phyloP scores from a whole-genome alignment of 2,797 vertebrate species.

The Alcedo atthis region DNA sequence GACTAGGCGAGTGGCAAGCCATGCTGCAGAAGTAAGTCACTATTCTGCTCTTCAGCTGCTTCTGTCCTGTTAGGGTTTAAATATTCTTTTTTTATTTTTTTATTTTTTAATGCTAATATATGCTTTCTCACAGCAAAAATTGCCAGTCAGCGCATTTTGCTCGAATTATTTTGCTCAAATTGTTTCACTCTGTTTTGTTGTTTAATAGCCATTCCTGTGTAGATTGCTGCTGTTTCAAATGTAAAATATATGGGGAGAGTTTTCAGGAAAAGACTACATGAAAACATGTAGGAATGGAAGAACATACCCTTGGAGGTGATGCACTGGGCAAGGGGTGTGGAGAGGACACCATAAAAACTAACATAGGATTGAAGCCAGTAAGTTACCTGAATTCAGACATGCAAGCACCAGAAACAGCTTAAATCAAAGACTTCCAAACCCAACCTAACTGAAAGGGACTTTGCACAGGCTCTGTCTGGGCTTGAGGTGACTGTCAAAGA shows the following conservation, averaged over 20 bases:
- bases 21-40: slow-evolving; percentile 94
- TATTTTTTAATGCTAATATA: neutral
- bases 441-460: neutral
- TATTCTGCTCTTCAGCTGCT: neutral
- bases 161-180: neutral
- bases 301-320: neutral
- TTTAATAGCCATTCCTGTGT: neutral
- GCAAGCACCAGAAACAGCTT: neutral
- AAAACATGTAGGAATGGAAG: neutral
- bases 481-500: neutral
- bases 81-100: neutral
- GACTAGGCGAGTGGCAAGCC: slow-evolving; percentile 95
- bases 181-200: neutral
- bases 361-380: neutral
- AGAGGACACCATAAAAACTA: neutral
- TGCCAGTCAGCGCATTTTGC: neutral
- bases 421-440: neutral
- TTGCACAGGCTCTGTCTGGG: neutral
- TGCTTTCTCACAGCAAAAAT: neutral
- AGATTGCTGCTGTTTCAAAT: neutral
- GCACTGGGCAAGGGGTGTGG: neutral
- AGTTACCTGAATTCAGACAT: neutral
- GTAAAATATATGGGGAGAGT: neutral
- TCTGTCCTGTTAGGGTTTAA: neutral
- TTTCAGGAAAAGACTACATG: neutral